Conservation (phyloP, 2,888 invertebrate species). For the Hesperia comma region DNA sequence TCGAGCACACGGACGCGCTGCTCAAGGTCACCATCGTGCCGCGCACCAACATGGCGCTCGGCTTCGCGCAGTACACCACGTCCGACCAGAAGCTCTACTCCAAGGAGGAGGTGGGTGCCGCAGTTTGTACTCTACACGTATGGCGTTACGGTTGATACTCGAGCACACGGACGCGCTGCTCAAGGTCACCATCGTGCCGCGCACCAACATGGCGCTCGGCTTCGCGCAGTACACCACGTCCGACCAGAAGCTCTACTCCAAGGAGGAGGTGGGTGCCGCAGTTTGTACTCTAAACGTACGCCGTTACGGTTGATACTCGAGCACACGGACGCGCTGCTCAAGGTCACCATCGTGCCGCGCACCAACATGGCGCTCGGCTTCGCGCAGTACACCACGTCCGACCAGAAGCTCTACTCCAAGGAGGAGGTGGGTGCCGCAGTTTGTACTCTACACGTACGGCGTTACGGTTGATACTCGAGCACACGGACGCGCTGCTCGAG, state of each 20-base stretch:
- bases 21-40: slow-evolving; percentile 99
- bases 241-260: slow-evolving; percentile 94
- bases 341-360: slow-evolving; percentile 98
- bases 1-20: slow-evolving; percentile 96
- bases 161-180: slow-evolving; percentile 96
- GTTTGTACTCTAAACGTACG: too few species aligned
- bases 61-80: slow-evolving; percentile 97
- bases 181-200: slow-evolving; percentile 98
- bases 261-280: slow-evolving; percentile 96
- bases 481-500: slow-evolving; percentile 97
- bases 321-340: slow-evolving; percentile 96
- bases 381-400: slow-evolving; percentile 96
- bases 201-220: slow-evolving; percentile 95
- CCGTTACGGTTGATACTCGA: too few species aligned
- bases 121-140: too few species aligned
- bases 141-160: slow-evolving; percentile 98
- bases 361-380: slow-evolving; percentile 97
- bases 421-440: too few species aligned
- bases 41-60: slow-evolving; percentile 94
- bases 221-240: slow-evolving; percentile 97
- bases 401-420: slow-evolving; percentile 93
- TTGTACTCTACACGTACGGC: too few species aligned
- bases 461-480: too few species aligned
- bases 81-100: slow-evolving; percentile 94
- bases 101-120: slow-evolving; percentile 90